A percentile compares a stretch with the other conserved stretches of the same genome.
phyloP scores from a whole-genome alignment of 2,888 invertebrate genomes.

The Furcula furcula region DNA sequence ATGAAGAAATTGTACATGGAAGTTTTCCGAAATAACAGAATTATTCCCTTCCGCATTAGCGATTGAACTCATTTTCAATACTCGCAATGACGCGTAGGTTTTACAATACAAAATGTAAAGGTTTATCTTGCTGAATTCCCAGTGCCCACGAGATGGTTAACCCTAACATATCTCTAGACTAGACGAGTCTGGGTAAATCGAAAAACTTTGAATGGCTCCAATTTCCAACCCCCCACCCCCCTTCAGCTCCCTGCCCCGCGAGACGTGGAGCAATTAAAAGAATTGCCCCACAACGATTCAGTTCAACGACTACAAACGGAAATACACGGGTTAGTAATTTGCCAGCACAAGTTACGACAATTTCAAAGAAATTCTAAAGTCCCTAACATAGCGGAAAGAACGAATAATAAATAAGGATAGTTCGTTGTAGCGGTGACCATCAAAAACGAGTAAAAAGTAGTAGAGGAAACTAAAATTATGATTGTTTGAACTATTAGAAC shows the following conservation, averaged over 20 bases:
- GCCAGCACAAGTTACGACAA: neutral
- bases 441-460: too few species aligned
- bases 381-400: too few species aligned
- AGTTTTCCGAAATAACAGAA: too few species aligned
- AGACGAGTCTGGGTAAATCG: conserved; percentile 63
- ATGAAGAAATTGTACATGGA: too few species aligned
- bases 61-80: too few species aligned
- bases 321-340: conserved; percentile 19
- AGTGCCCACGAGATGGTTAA: conserved; percentile 27
- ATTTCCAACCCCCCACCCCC: conserved; percentile 38
- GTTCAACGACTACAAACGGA: conserved; percentile 33
- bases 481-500: too few species aligned
- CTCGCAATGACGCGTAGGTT: neutral
- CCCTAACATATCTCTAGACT: conserved; percentile 38
- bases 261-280: conserved; percentile 73
- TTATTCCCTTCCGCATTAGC: too few species aligned
- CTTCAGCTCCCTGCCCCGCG: conserved; percentile 27
- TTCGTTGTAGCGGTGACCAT: too few species aligned
- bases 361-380: neutral
- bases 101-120: neutral
- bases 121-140: conserved; percentile 8
- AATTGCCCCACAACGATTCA: conserved; percentile 56
- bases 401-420: too few species aligned
- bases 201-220: conserved; percentile 75
- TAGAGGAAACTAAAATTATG: too few species aligned